A percentile compares a stretch with the other conserved stretches of the same genome.
phyloP scores from a whole-genome alignment of 2,113 vertebrate species.

The Oenanthe melanoleuca region DNA sequence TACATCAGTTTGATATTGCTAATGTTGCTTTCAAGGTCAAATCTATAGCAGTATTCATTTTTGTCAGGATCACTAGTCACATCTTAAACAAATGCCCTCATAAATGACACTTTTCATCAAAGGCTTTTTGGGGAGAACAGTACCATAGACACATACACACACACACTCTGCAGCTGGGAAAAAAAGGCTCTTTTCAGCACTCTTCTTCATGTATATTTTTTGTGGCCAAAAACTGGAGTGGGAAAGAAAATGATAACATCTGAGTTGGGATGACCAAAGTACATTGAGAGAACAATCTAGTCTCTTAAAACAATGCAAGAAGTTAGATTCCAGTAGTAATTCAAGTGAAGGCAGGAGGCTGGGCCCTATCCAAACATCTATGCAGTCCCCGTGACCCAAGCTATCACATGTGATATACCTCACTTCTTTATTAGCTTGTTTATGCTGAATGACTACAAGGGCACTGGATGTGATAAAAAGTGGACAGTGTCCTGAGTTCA shows the following conservation, averaged over 20 bases:
- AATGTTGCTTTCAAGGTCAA: not conserved
- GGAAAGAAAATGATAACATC: slow-evolving; percentile 61
- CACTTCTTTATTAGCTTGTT: slow-evolving; percentile 54
- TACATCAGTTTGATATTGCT: not conserved
- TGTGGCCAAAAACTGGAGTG: slow-evolving; percentile 48
- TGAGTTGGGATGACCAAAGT: slow-evolving; percentile 63
- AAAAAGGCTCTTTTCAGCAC: not conserved
- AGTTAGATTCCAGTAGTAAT: slow-evolving; percentile 61
- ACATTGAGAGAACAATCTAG: slow-evolving; percentile 52
- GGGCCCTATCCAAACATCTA: slow-evolving; percentile 25
- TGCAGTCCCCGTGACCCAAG: slow-evolving; percentile 27
- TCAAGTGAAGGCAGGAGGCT: slow-evolving; percentile 45
- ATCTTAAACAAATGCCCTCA: not conserved
- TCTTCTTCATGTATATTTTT: not conserved
- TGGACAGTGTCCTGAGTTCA: slow-evolving; percentile 34
- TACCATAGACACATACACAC: not conserved
- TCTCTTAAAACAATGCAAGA: slow-evolving; percentile 56
- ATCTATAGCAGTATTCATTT: not conserved
- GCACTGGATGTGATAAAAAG: slow-evolving; percentile 15
- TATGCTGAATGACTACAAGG: slow-evolving; percentile 7
- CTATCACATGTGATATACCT: slow-evolving; percentile 40
- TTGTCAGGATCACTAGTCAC: not conserved
- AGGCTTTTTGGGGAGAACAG: not conserved
- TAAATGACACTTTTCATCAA: not conserved
- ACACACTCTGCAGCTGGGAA: not conserved